phyloP scores from a whole-genome alignment of 2,113 vertebrate species.

The Halcyon malimbica region DNA sequence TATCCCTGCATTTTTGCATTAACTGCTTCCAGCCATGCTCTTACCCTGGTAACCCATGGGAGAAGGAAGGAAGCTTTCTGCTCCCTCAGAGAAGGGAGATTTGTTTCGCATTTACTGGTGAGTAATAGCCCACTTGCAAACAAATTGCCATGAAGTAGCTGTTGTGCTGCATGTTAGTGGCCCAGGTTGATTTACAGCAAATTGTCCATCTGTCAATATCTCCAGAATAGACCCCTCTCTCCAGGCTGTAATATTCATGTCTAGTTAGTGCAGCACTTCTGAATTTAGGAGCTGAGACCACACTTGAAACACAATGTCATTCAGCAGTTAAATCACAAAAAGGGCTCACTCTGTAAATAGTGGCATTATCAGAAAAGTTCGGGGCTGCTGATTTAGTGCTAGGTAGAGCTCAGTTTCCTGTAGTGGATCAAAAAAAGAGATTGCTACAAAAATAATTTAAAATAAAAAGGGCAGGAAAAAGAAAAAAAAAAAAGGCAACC shows the following conservation, averaged over 20 bases:
- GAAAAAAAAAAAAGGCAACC: neutral
- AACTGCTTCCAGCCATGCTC: neutral
- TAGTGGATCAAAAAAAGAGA: neutral
- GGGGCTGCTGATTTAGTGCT: neutral
- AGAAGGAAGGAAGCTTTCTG: neutral
- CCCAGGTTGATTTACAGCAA: slow-evolving; percentile 24
- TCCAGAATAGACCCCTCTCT: neutral
- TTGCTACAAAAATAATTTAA: neutral
- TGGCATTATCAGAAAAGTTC: neutral
- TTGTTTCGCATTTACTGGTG: neutral
- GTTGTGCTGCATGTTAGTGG: neutral
- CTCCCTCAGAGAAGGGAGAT: neutral
- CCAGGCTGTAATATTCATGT: slow-evolving; percentile 7
- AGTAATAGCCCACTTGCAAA: slow-evolving; percentile 26
- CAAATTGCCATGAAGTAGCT: slow-evolving; percentile 20
- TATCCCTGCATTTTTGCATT: neutral
- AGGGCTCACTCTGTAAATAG: neutral
- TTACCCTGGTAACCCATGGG: neutral
- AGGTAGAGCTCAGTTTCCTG: neutral
- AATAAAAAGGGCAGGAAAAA: neutral
- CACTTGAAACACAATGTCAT: neutral
- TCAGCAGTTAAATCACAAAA: neutral
- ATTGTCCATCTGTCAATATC: neutral
- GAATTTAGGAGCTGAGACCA: slow-evolving; percentile 10
- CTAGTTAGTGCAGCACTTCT: neutral